Evolutionary conservation across 2,113 vertebrate genomes (phyloP), one percentile per base, ranked within the genome.

Genomic region (Labeo rohita): DNA sequence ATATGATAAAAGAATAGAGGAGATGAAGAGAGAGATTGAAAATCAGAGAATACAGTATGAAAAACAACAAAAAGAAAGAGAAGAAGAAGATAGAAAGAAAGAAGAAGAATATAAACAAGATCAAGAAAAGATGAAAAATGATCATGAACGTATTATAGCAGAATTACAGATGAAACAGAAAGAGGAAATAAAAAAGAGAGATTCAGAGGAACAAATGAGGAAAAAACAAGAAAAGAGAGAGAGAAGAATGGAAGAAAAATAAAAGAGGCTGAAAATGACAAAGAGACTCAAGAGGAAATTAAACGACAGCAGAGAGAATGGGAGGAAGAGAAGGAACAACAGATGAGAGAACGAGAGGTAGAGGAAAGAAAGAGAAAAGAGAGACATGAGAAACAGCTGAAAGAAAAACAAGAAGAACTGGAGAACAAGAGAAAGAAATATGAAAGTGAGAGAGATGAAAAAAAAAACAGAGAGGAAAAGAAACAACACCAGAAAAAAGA

Each of bases 61-160:
- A 11, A 4, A 75, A 28, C 23, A 75, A 4, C 54, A 3, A 59
- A 52, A 39, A 18, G 36, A 79, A 47, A 78, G 47, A 68, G 74
- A 79, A 7, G 63, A 80, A 1, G 76, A 86, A 6, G n/a, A 63
- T 4, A 80, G 12, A 16, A 73, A 68, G 70, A 86, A 54, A 80
- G 21, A 36, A 28, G 45, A 65, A 2, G 9, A 36, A 28, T 80
- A 74, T 11, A 52, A 23, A 75, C 16, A 86, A 34, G 12, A 18
- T 4, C 72, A 21, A 43, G 66, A 43, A 21, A 70, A 50, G 10
- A 36, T 74, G 18, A 49, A 16, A 82, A 2, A 5, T 82, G 5
- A 70, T 16, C 66, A 86, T 3, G 12, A 73, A 52, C 4, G 12
- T 2, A 21, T 36, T 15, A 10, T 70, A 3, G 0, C 15, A 43